A percentile compares a stretch with the other conserved stretches of the same genome.
Conservation (phyloP, 2,113 vertebrate genomes). For the Neodon shergylaensis region DNA sequence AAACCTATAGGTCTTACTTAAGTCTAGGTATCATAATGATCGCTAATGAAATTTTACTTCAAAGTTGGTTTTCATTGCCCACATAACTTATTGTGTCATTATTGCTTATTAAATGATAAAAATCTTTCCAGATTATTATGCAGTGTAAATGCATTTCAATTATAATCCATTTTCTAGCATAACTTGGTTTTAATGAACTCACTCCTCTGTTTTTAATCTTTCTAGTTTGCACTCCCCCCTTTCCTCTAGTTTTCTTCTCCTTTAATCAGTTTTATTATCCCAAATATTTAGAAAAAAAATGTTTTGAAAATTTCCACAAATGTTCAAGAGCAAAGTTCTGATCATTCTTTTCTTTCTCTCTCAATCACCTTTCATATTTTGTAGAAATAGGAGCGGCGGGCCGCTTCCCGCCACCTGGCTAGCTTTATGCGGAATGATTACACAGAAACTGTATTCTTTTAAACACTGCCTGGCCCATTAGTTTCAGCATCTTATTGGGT, state of each 20-base stretch:
- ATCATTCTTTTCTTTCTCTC: not conserved
- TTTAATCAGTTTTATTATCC: constrained; percentile 6
- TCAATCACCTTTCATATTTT: not conserved
- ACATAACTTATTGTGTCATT: not conserved
- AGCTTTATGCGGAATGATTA: too few species aligned
- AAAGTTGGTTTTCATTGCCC: not conserved
- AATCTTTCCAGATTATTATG: not conserved
- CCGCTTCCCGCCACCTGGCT: too few species aligned
- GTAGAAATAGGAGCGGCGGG: too few species aligned
- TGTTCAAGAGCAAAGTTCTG: not conserved
- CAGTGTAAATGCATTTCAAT: not conserved
- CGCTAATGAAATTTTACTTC: not conserved
- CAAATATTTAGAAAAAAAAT: not conserved
- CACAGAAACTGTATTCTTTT: too few species aligned
- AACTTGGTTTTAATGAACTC: not conserved
- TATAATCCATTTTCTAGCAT: not conserved
- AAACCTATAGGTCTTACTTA: not conserved
- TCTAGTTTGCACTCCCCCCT: not conserved
- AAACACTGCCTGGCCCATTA: too few species aligned
- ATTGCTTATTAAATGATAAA: not conserved
- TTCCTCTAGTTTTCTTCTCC: not conserved
- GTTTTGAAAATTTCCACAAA: not conserved
- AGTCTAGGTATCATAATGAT: not conserved
- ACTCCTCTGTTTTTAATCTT: constrained; percentile 4
- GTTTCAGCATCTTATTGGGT: too few species aligned